Evolutionary conservation across 2,888 invertebrate species (phyloP).

Genomic region (Heliconius ethilla): DNA sequence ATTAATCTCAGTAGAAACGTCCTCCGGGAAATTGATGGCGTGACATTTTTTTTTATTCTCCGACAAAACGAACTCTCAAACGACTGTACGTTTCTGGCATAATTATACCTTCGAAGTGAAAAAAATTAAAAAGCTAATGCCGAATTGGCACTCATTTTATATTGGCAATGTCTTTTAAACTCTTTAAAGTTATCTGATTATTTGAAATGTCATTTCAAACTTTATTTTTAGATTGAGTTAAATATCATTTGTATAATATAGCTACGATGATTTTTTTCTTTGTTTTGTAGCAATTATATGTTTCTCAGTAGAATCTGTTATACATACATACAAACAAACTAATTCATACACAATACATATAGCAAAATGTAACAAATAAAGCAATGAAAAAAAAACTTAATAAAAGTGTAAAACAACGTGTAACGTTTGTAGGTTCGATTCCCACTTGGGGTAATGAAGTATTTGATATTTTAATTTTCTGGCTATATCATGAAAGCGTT

Average conservation of each 20-base stretch:
- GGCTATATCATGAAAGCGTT: not conserved
- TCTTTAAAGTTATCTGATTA: conserved; percentile 2
- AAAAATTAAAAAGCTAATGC: conserved; percentile 36
- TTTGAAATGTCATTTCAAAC: not conserved
- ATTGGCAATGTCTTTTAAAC: not conserved
- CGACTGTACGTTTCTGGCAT: conserved; percentile 43
- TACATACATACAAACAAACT: no score
- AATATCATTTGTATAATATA: not conserved
- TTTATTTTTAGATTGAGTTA: not conserved
- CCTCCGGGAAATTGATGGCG: conserved; percentile 46
- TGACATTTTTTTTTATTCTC: conserved; percentile 40
- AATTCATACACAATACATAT: no score
- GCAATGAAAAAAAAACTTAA: no score
- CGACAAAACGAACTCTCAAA: conserved; percentile 42
- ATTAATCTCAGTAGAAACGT: conserved; percentile 47
- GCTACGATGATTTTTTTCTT: not conserved
- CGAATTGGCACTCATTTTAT: conserved; percentile 4
- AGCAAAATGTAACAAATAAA: no score
- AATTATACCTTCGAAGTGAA: conserved; percentile 39
- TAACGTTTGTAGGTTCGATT: no score
- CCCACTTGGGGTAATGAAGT: no score
- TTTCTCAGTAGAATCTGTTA: no score
- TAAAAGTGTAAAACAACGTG: no score
- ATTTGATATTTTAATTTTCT: no score
- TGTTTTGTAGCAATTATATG: not conserved